A percentile compares a stretch with the other conserved stretches of the same genome.
Conservation (phyloP, 2,797 vertebrate species). For the Siniperca undulata region DNA sequence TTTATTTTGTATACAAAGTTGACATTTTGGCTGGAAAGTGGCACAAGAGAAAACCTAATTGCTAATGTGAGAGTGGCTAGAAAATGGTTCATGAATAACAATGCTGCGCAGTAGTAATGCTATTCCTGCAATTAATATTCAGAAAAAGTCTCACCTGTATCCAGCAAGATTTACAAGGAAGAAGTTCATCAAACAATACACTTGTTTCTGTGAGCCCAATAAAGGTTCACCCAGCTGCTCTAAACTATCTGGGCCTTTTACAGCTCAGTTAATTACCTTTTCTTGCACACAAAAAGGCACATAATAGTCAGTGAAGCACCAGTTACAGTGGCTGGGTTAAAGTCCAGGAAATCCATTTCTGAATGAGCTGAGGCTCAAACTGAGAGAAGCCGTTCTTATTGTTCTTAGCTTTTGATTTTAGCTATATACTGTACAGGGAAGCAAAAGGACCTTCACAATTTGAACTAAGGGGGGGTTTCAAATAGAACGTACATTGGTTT, state of each 20-base stretch:
- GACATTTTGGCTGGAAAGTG: not conserved
- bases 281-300: constrained; percentile 35
- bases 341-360: constrained; percentile 38
- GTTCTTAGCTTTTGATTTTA: constrained; percentile 1
- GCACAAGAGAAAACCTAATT: not conserved
- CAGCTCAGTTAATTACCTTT: constrained; percentile 64
- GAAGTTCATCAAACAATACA: constrained; percentile 41
- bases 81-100: not conserved
- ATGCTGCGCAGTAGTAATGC: not conserved
- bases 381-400: not conserved
- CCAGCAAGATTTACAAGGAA: constrained; percentile 32
- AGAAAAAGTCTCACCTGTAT: constrained; percentile 17
- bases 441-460: not conserved
- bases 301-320: constrained; percentile 33
- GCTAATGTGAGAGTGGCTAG: not conserved
- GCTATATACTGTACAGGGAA: not conserved
- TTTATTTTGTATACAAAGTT: not conserved
- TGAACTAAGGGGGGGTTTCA: not conserved
- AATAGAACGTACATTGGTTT: constrained; percentile 3
- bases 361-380: not conserved
- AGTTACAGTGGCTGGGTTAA: constrained; percentile 21
- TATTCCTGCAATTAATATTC: constrained; percentile 32
- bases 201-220: constrained; percentile 43
- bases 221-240: constrained; percentile 28
- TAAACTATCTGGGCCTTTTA: constrained; percentile 39